Evolutionary conservation across 2,113 vertebrate species (phyloP).

Genomic region (Polyodon spathula): DNA sequence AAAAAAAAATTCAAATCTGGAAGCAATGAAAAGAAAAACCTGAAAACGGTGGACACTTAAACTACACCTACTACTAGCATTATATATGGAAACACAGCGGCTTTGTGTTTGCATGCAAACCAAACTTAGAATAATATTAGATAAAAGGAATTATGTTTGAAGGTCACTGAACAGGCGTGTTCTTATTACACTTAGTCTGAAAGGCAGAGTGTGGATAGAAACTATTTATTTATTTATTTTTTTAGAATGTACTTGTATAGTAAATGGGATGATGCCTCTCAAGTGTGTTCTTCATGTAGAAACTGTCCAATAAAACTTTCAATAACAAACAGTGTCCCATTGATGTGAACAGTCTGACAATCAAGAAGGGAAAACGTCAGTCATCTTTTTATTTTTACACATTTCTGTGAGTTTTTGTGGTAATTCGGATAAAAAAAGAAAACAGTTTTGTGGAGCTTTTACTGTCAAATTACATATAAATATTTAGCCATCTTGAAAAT

Average conservation of each 20-base stretch:
- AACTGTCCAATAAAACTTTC: background rate
- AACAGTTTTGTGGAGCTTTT: conserved; percentile 5
- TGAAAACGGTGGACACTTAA: background rate
- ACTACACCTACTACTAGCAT: no score
- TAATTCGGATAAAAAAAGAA: background rate
- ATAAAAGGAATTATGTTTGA: background rate
- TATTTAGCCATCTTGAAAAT: no score
- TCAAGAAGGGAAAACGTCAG: background rate
- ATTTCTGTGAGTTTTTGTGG: background rate
- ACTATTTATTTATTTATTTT: no score
- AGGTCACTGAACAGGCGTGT: background rate
- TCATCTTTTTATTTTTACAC: background rate
- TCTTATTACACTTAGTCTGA: background rate
- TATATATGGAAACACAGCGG: background rate
- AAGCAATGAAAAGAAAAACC: background rate
- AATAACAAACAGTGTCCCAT: background rate
- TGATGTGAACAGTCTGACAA: background rate
- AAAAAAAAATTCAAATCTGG: background rate
- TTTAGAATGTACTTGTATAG: background rate
- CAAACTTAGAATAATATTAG: background rate
- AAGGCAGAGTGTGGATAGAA: background rate
- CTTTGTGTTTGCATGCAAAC: background rate
- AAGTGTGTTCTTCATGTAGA: background rate
- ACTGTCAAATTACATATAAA: no score
- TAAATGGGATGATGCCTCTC: background rate